A percentile compares a stretch with the other conserved stretches of the same genome.
Evolutionary conservation across 2,797 vertebrate species (phyloP).

Genomic region (Micropoecilia bifurca): DNA sequence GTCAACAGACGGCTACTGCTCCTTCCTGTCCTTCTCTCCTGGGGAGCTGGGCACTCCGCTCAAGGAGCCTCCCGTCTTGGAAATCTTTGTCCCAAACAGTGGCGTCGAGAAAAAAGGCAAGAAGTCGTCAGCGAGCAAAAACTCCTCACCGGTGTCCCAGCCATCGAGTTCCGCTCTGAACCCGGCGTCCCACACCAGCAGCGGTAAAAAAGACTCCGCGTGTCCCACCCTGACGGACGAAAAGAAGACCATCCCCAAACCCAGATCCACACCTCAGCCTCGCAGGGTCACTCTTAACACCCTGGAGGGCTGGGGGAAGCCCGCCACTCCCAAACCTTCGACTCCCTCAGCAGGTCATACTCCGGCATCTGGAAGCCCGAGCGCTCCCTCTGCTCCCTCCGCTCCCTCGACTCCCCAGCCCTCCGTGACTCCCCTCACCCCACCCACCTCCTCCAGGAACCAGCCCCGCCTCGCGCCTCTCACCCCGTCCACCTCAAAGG

Average conservation of each 20-base stretch:
- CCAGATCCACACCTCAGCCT: slow-evolving; percentile 81
- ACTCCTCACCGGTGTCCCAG: slow-evolving; percentile 81
- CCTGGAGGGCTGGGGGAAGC: slow-evolving; percentile 90
- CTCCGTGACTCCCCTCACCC: slow-evolving; percentile 45
- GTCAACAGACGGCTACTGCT: slow-evolving; percentile 98
- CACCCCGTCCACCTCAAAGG: slow-evolving; percentile 67
- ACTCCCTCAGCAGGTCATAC: slow-evolving; percentile 40
- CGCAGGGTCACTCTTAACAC: slow-evolving; percentile 94
- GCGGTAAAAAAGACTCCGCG: slow-evolving; percentile 35
- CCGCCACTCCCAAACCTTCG: slow-evolving; percentile 67
- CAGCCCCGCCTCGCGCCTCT: slow-evolving; percentile 37
- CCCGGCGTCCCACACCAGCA: slow-evolving; percentile 35
- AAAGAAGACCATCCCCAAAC: slow-evolving; percentile 75
- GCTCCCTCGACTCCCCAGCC: slow-evolving; percentile 59
- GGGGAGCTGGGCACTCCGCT: slow-evolving; percentile 90
- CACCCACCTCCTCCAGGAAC: slow-evolving; percentile 32
- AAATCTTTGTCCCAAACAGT: slow-evolving; percentile 74
- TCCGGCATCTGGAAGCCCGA: slow-evolving; percentile 43
- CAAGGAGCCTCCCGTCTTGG: slow-evolving; percentile 89
- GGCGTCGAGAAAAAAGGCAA: slow-evolving; percentile 88
- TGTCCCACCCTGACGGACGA: slow-evolving; percentile 79
- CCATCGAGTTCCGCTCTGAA: slow-evolving; percentile 24
- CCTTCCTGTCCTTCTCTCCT: slow-evolving; percentile 92
- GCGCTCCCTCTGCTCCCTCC: slow-evolving; percentile 56
- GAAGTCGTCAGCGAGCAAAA: slow-evolving; percentile 74